These are phyloP conservation scores for Mesoclemmys tuberculata DNA, from an alignment of 2,113 vertebrate species.

Conservation along the genomic window DNA sequence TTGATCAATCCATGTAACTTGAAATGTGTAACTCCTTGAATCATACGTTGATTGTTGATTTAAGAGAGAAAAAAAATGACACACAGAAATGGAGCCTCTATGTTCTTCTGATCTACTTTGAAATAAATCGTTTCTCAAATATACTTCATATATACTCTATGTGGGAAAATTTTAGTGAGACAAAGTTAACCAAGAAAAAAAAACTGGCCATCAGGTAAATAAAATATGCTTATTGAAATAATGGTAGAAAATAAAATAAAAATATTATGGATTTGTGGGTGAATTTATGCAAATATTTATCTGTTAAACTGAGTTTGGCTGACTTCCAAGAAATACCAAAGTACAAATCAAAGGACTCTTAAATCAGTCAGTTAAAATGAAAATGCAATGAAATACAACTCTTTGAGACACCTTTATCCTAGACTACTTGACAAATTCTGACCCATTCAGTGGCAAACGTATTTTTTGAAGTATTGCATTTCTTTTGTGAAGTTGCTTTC, in stretches of 20 bases:
- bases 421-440: background rate
- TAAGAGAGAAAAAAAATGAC: conserved; percentile 22
- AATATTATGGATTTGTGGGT: background rate
- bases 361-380: background rate
- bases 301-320: conserved; percentile 9
- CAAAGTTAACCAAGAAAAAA: conserved; percentile 11
- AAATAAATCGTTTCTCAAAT: conserved; percentile 55
- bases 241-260: conserved; percentile 18
- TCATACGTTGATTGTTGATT: conserved; percentile 46
- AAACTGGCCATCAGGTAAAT: conserved; percentile 29
- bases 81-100: background rate
- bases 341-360: background rate
- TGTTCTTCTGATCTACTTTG: background rate
- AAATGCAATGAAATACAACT: background rate
- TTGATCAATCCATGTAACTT: background rate
- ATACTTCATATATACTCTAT: background rate
- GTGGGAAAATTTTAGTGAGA: conserved; percentile 27
- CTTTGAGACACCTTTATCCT: background rate
- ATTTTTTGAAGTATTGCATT: background rate
- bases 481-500: background rate
- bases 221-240: background rate
- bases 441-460: background rate
- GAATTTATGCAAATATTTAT: conserved; percentile 33
- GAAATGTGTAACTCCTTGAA: conserved; percentile 26
- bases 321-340: conserved; percentile 29